phyloP scores from a whole-genome alignment of 2,113 vertebrate species.

The Eubucco bourcierii region DNA sequence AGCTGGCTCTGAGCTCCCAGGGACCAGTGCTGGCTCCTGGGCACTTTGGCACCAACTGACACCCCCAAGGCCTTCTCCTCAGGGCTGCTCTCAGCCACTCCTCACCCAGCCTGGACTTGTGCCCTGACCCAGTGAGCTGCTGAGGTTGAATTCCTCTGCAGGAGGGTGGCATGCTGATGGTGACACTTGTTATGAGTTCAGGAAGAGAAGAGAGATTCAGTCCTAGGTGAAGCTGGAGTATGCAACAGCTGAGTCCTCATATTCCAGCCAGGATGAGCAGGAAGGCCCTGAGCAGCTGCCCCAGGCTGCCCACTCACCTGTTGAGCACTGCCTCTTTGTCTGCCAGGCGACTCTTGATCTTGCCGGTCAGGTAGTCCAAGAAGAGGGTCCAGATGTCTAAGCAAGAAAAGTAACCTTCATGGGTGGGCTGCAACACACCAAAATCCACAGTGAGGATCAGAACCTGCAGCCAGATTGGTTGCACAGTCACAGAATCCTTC shows the following conservation, averaged over 20 bases:
- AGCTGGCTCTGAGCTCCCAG: too few relatives aligned
- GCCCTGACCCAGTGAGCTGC: not conserved
- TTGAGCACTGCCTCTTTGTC: conserved; percentile 94
- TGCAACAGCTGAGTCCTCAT: not conserved
- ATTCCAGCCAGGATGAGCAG: not conserved
- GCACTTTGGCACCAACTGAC: too few relatives aligned
- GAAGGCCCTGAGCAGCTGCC: not conserved
- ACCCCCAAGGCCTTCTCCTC: too few relatives aligned
- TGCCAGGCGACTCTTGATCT: conserved; percentile 93
- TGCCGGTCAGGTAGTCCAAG: conserved; percentile 96
- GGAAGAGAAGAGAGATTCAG: not conserved
- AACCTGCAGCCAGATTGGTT: not conserved
- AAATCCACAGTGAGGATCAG: not conserved
- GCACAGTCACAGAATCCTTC: not conserved
- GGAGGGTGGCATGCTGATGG: not conserved
- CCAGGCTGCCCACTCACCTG: conserved; percentile 66
- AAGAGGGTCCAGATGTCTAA: conserved; percentile 98
- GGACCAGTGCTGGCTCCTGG: too few relatives aligned
- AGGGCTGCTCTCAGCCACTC: too few relatives aligned
- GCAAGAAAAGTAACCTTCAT: conserved; percentile 98
- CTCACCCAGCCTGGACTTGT: too few relatives aligned
- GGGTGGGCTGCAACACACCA: conserved; percentile 84
- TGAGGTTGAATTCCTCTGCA: not conserved
- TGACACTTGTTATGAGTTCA: not conserved
- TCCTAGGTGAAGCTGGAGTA: not conserved